Percentiles rank a stretch among this genome's conserved stretches.
These are phyloP conservation scores for Mus caroli DNA, from an alignment of 2,797 vertebrate genomes.

Conservation along the genomic window DNA sequence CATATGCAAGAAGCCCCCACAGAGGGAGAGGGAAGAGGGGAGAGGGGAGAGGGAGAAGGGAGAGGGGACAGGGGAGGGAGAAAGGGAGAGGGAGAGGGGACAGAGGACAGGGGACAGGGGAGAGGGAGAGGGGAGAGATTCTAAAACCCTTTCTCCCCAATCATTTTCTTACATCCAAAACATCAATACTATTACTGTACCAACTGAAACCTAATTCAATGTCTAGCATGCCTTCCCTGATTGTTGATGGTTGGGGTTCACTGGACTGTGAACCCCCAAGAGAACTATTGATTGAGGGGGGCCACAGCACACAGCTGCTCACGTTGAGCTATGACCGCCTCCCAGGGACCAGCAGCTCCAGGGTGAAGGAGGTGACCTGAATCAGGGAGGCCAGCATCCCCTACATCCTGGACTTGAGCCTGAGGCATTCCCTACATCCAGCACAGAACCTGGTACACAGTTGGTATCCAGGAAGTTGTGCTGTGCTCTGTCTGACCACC, in stretches of 20 bases:
- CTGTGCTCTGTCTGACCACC: neutral
- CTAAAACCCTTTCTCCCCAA: neutral
- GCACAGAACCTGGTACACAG: neutral
- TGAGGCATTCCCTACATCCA: neutral
- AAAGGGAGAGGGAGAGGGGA: too few relatives aligned
- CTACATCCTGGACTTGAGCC: neutral
- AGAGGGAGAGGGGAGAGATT: neutral
- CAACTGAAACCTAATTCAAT: neutral
- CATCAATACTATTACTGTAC: neutral
- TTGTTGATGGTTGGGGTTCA: neutral
- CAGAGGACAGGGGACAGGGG: too few relatives aligned
- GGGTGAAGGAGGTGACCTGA: neutral
- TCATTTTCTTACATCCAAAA: constrained; percentile 21
- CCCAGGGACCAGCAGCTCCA: neutral
- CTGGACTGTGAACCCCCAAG: neutral
- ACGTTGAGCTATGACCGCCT: neutral
- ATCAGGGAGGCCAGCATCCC: neutral
- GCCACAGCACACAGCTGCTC: neutral
- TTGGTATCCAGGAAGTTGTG: neutral
- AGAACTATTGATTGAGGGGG: neutral
- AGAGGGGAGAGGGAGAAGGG: too few relatives aligned
- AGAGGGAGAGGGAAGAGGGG: too few relatives aligned
- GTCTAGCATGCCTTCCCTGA: constrained; percentile 29
- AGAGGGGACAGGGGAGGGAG: too few relatives aligned
- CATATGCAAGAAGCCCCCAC: neutral